These are phyloP conservation scores for Pissodes strobi DNA, from an alignment of 1,140 invertebrate species.

Conservation along the genomic window DNA sequence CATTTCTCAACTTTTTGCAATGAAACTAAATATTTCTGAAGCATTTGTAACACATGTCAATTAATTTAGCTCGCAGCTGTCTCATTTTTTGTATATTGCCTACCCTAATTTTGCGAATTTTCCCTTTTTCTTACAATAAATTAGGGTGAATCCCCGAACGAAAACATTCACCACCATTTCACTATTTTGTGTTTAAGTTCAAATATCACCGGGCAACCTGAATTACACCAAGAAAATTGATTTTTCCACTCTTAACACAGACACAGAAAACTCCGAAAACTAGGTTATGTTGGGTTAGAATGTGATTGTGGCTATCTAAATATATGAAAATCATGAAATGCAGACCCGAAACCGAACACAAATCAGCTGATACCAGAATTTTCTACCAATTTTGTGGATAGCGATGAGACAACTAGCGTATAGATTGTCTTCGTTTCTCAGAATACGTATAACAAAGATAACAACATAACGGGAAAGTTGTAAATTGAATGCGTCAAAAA, in stretches of 20 bases:
- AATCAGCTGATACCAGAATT: conserved; percentile 12
- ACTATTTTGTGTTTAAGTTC: not conserved
- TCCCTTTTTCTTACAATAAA: conserved; percentile 47
- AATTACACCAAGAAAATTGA: conserved; percentile 3
- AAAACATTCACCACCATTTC: conserved; percentile 46
- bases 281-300: not conserved
- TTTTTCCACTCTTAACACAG: not conserved
- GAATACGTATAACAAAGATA: not conserved
- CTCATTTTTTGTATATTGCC: too few species aligned
- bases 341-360: not conserved
- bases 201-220: not conserved
- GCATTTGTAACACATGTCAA: too few species aligned
- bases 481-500: conserved; percentile 21
- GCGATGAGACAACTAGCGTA: not conserved
- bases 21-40: too few species aligned
- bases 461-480: not conserved
- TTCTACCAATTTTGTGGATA: not conserved
- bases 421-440: not conserved
- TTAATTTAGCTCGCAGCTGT: too few species aligned
- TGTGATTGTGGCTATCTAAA: not conserved
- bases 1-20: too few species aligned
- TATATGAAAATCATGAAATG: not conserved
- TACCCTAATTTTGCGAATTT: conserved; percentile 45
- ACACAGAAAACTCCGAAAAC: not conserved
- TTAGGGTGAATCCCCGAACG: conserved; percentile 43